Percentiles rank a stretch among this genome's conserved stretches.
Evolutionary conservation across 1,140 invertebrate genomes (phyloP).

Genomic region (Psilanteris sp.): DNA sequence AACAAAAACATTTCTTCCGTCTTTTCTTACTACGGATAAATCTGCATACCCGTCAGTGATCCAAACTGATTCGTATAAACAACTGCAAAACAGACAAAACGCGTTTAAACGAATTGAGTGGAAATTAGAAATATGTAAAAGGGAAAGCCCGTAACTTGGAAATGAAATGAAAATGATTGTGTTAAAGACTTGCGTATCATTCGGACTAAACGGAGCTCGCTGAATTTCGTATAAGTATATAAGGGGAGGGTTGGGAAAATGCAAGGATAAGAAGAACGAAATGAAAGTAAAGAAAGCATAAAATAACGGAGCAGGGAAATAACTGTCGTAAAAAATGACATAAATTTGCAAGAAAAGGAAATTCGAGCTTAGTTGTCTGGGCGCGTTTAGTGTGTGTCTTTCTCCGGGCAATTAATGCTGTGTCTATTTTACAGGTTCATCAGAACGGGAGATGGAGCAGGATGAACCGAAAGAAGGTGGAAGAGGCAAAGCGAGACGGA

Average conservation of each 20-base stretch:
- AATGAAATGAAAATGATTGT: conserved; percentile 25
- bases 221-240: conserved; percentile 36
- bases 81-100: background rate
- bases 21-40: no score
- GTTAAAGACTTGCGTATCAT: conserved; percentile 33
- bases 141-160: background rate
- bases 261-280: background rate
- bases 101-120: no score
- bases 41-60: no score
- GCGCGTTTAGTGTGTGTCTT: conserved; percentile 31
- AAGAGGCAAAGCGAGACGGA: conserved; percentile 9
- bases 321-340: conserved; percentile 61
- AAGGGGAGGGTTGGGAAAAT: background rate
- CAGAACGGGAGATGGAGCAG: conserved; percentile 19
- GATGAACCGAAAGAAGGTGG: background rate
- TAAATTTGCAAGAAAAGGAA: conserved; percentile 62
- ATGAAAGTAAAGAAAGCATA: conserved; percentile 38
- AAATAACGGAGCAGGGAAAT: conserved; percentile 49
- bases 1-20: no score
- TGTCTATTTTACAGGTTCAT: conserved; percentile 58
- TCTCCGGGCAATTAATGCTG: conserved; percentile 54
- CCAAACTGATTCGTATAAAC: no score
- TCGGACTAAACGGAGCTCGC: conserved; percentile 7
- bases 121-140: background rate
- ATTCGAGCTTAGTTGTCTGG: conserved; percentile 33